These are phyloP conservation scores for Acronicta alni DNA, from an alignment of 2,888 invertebrate genomes.

Conservation along the genomic window DNA sequence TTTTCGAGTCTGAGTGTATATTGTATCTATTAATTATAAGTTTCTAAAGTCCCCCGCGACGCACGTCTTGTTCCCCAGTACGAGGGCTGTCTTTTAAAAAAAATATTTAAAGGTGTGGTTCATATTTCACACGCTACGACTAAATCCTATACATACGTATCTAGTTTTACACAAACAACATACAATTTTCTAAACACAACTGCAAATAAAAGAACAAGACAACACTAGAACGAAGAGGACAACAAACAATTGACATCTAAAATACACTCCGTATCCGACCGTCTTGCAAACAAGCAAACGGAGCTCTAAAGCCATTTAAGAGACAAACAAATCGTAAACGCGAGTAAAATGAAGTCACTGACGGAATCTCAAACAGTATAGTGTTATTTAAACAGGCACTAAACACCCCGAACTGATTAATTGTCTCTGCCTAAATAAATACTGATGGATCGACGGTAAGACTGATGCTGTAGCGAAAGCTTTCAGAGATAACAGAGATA, in stretches of 20 bases:
- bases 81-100: no score
- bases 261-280: constrained; percentile 17
- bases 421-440: constrained; percentile 71
- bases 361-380: constrained; percentile 45
- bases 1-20: no score
- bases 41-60: no score
- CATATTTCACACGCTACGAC: no score
- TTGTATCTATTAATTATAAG: no score
- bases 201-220: neutral
- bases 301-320: constrained; percentile 33
- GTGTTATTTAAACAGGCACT: constrained; percentile 64
- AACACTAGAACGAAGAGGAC: neutral
- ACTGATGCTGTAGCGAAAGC: constrained; percentile 3
- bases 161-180: neutral
- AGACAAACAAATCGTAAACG: constrained; percentile 48
- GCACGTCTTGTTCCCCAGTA: no score
- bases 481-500: neutral
- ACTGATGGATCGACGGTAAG: constrained; percentile 43
- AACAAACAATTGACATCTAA: constrained; percentile 12
- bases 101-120: no score
- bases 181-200: neutral
- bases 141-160: no score
- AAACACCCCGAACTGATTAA: constrained; percentile 65
- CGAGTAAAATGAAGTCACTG: constrained; percentile 43
- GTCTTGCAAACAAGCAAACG: constrained; percentile 28